Conservation (phyloP, 2,888 invertebrate genomes). For the Stenodera caucasica region DNA sequence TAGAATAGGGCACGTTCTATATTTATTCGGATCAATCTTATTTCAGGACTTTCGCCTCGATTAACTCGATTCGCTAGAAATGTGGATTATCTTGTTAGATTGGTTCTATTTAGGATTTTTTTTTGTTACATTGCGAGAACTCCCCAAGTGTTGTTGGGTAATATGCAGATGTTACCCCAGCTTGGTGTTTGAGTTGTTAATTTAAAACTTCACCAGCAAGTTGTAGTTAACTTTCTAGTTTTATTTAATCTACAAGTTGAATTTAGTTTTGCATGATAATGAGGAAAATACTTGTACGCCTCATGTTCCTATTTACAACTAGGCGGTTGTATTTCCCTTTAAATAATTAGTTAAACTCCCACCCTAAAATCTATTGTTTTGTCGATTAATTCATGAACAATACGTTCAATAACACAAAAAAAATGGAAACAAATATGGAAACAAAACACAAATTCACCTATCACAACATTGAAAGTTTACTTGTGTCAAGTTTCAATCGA, state of each 20-base stretch:
- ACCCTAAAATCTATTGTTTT: neutral
- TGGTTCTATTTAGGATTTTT: neutral
- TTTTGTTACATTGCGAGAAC: too few relatives aligned
- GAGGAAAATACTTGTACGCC: conserved; percentile 23
- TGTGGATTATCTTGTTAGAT: neutral
- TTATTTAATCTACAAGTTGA: conserved; percentile 30
- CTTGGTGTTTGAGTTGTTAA: conserved; percentile 26
- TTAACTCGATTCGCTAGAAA: too few relatives aligned
- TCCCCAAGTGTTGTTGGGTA: conserved; percentile 1
- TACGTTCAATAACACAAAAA: too few relatives aligned
- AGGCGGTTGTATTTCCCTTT: neutral
- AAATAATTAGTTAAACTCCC: conserved; percentile 1
- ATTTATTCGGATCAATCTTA: neutral
- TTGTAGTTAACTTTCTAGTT: conserved; percentile 25
- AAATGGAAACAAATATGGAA: neutral
- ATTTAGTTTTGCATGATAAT: conserved; percentile 31
- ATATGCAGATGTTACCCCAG: conserved; percentile 13
- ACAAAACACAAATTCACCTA: too few relatives aligned
- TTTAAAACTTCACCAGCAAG: conserved; percentile 22
- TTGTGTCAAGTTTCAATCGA: conserved; percentile 6
- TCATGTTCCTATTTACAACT: conserved; percentile 5
- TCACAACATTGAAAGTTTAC: neutral
- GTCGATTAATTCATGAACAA: too few relatives aligned
- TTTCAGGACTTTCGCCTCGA: too few relatives aligned
- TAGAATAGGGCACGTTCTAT: neutral